phyloP scores from a whole-genome alignment of 2,888 invertebrate species.

The Drosophila merina region DNA sequence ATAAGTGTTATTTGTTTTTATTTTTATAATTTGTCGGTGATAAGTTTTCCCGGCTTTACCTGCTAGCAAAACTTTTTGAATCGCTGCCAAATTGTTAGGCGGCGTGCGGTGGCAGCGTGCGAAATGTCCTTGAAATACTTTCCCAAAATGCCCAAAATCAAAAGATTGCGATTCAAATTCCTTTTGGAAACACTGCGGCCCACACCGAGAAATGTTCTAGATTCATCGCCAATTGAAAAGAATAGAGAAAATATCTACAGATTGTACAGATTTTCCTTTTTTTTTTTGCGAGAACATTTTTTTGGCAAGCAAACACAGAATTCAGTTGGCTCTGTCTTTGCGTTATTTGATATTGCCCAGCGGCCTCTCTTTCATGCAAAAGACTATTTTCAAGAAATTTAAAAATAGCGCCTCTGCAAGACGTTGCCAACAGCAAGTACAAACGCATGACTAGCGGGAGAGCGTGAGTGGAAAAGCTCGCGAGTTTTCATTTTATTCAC shows the following conservation, averaged over 20 bases:
- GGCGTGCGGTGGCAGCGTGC: neutral
- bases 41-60: slow-evolving; percentile 54
- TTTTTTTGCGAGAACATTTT: slow-evolving; percentile 48
- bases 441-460: slow-evolving; percentile 1
- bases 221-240: slow-evolving; percentile 35
- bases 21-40: slow-evolving; percentile 18
- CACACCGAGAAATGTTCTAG: slow-evolving; percentile 51
- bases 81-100: slow-evolving; percentile 57
- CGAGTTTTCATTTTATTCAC: slow-evolving; percentile 36
- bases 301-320: slow-evolving; percentile 57
- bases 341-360: slow-evolving; percentile 71
- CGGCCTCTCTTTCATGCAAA: slow-evolving; percentile 57
- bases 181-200: slow-evolving; percentile 61
- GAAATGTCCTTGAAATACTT: slow-evolving; percentile 73
- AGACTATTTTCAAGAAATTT: slow-evolving; percentile 65
- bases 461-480: slow-evolving; percentile 14
- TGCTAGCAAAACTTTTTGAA: slow-evolving; percentile 55
- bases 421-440: slow-evolving; percentile 58
- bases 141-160: slow-evolving; percentile 48
- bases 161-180: slow-evolving; percentile 40
- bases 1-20: slow-evolving; percentile 50
- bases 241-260: slow-evolving; percentile 19
- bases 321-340: slow-evolving; percentile 48
- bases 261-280: slow-evolving; percentile 13
- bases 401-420: slow-evolving; percentile 71